Base-by-base conservation (phyloP, 2,797 vertebrate genomes). In the Lepidocolaptes lacrymiger region DNA sequence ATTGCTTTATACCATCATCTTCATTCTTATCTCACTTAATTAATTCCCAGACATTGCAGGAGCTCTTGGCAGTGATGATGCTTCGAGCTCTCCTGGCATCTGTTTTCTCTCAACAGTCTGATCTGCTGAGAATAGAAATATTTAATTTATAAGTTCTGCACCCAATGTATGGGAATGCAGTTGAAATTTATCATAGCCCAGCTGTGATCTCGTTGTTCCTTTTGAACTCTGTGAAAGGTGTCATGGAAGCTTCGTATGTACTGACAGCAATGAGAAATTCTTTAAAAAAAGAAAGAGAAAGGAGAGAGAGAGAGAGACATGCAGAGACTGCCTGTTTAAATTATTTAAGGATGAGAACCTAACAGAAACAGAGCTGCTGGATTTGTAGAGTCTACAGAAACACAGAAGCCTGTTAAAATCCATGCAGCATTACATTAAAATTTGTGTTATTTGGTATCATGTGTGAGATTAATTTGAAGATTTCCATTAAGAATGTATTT, bases 81-180 rank as follows among this genome's bases (percentile, higher is more conserved):
- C 79, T 86, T 77, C 85, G 76, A 95, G 82, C 88, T 85, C 69
- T 92, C 49, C 43, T 80, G 54, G 69, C 82, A 51, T 96, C 95
- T 95, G 94, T 86, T 94, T 94, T 83, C 83, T 83, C 54, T 95
- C 94, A 91, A 15, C 62, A 54, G 3, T 54, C 46, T 68, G 23
- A 80, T 88, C 79, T 84, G 61, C 85, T 24, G 69, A 67, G 82
- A 91, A 87, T 41, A 73, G 81, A 83, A 83, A 88, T 89, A 91
- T 49, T 85, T 91, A 37, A 81, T 80, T 85, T 85, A 85, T 71
- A 94, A 91, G 39, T 85, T 67, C 63, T 71, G 24, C 43, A 85
- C 71, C 15, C 41, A 34, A 12, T 67, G 24, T 36, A 24, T 80
- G 64, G 72, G 87, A 89, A 73, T 8, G 32, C 15, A 82, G 46